Evolutionary conservation across 2,797 vertebrate genomes (phyloP).

Genomic region (Sarcophilus harrisii): DNA sequence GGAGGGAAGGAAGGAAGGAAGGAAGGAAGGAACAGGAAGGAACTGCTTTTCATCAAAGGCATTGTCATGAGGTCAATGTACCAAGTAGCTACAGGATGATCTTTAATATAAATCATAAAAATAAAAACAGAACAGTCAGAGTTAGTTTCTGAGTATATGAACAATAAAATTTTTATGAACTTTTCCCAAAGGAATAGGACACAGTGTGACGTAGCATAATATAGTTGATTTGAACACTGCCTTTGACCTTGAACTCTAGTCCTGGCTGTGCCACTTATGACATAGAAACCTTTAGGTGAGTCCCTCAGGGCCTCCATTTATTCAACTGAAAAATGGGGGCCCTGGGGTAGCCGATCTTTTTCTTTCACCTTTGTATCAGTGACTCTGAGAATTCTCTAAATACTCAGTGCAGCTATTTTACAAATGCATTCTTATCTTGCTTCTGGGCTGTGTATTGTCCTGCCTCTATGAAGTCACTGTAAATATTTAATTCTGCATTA

Average conservation of each 20-base stretch:
- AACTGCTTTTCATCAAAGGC: neutral
- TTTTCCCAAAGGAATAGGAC: neutral
- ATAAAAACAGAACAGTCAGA: neutral
- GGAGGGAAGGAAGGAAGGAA: rapidly evolving
- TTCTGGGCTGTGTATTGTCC: constrained; percentile 61
- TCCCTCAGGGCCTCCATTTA: neutral
- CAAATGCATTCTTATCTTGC: constrained; percentile 72
- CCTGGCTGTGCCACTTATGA: neutral
- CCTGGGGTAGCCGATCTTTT: neutral
- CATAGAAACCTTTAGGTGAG: neutral
- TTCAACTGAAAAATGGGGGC: neutral
- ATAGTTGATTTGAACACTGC: neutral
- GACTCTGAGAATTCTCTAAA: neutral
- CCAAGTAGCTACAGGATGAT: neutral
- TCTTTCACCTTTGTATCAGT: neutral
- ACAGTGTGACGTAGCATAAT: no score
- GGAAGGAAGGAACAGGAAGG: neutral
- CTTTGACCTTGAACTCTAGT: neutral
- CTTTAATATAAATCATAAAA: neutral
- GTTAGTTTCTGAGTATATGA: neutral
- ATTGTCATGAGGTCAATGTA: neutral
- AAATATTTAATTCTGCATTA: constrained; percentile 76
- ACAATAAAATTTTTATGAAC: neutral
- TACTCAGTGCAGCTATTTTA: constrained; percentile 73
- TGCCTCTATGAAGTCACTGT: constrained; percentile 66